Conservation (phyloP, 2,888 invertebrate genomes). For the Caenorhabditis wallacei region DNA sequence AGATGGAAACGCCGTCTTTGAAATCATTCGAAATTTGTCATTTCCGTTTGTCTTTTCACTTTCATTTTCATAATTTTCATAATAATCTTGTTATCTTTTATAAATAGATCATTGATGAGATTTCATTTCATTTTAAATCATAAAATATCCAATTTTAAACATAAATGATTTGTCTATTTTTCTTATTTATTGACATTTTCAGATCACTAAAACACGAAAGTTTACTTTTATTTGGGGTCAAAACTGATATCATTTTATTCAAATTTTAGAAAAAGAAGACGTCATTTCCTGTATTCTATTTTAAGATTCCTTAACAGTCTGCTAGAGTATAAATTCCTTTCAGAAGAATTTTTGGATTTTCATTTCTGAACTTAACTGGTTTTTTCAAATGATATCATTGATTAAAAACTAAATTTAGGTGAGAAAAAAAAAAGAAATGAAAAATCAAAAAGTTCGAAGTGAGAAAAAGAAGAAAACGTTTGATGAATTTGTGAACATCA, state of each 20-base stretch:
- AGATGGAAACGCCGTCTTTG: too few species aligned
- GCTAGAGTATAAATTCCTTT: not conserved
- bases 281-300: slow-evolving; percentile 18
- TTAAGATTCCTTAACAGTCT: not conserved
- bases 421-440: too few species aligned
- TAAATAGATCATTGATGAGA: not conserved
- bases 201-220: slow-evolving; percentile 21
- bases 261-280: slow-evolving; percentile 7
- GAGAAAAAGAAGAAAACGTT: too few species aligned
- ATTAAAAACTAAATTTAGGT: too few species aligned
- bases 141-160: not conserved
- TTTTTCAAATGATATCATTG: too few species aligned
- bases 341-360: too few species aligned
- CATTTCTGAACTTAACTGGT: too few species aligned
- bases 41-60: slow-evolving; percentile 25
- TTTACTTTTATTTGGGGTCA: not conserved
- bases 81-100: not conserved
- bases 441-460: too few species aligned
- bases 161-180: slow-evolving; percentile 13
- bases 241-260: slow-evolving; percentile 28
- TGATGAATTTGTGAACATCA: too few species aligned
- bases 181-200: slow-evolving; percentile 23
- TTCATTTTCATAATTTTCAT: slow-evolving; percentile 11
- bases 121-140: not conserved
- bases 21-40: slow-evolving; percentile 15